Evolutionary conservation across 2,888 invertebrate species (phyloP), one percentile per base, ranked within the genome.

Genomic region (Rhabditoides inermis): DNA sequence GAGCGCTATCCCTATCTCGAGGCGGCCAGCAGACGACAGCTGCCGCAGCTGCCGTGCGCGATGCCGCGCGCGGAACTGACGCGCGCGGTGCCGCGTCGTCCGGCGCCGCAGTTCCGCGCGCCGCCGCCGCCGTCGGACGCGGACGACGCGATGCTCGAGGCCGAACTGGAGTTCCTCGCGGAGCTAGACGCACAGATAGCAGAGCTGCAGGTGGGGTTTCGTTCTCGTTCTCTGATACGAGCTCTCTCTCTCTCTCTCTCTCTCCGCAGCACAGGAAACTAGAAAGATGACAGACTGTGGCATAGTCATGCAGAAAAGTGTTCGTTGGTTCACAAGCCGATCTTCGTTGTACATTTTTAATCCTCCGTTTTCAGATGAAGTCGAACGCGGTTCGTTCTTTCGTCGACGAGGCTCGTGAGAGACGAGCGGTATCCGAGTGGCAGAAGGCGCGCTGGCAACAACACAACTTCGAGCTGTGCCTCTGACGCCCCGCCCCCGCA

Each of bases 121-220:
- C 40, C 40, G 2, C 40, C 40, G 1, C 40, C 40, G 2, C 40
- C 40, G 7, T 20, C 20, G 18, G 20, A 39, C 2, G 7, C 20
- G 2, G 40, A 39, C 22, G 40, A 39, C 22, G 40, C 10, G 22
- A 12, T 39, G n/a, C n/a, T n/a, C n/a, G 1, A 18, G 22, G 40
- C 40, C 40, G 40, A 39, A 20, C 10, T 39, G 40, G 40, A 39
- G 15, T 39, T 39, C 40, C 22, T 39, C 10, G 40, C 40, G 15
- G 40, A 39, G 20, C 22, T 39, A n/a, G 40, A 39, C 22, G 40
- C 40, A 10, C 40, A 39, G 40, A 39, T 39, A n/a, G 40, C 40
- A 12, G 40, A 39, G 40, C 22, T 39, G 22, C 40, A 39, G 40
- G 40, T 39, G 18, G n/a, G n/a, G 12, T n/a, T n/a, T n/a, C 7